Base-by-base conservation (phyloP, 2,888 invertebrate genomes). In the Luperina testacea region DNA sequence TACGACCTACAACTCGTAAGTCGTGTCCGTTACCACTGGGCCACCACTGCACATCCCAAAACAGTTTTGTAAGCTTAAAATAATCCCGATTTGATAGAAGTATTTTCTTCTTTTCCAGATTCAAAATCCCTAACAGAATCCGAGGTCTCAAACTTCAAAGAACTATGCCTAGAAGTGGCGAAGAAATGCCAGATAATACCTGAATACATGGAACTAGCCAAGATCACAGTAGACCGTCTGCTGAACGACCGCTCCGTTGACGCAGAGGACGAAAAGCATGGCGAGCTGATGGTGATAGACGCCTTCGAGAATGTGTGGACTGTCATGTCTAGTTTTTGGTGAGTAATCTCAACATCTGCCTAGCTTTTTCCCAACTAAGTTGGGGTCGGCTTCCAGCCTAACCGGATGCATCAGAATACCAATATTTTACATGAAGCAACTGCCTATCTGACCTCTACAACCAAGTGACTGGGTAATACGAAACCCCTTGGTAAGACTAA, bases 131-230 rank as follows among this genome's bases (percentile, higher is more conserved):
- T 96, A 0, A 93, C 94, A 0, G 92, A 94, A 68, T 92, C 95
- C 0, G 95, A 96, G 75, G 94, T 96, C 63, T 82, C 88, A 0
- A 94, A 92, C 75, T 96, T 96, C 92, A 95, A 95, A 74, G 96
- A 96, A 57, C 88, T 96, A 0, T 96, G 96, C 48, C 27, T 95
- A 59, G 97, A 97, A 7, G 91, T 96, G 17, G 95, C 96, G 0
- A 93, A 90, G 82, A 94, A 94, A 48, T 96, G 96, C 80, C 95
- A 96, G 84, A 96, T 97, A 32, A 96, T 97, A 57, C 96, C 96
- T 0, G 96, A 96, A 72, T 97, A 97, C 82, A 96, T 97, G 96
- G 94, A 94, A 78, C 84, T 96, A 2, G 97, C 96, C 0, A 96
- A 96, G 84, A 75, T 88, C 20, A 95, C 96, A 0, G 95, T 95